phyloP scores from a whole-genome alignment of 1,140 invertebrate species.

The Brachionus koreanus region DNA sequence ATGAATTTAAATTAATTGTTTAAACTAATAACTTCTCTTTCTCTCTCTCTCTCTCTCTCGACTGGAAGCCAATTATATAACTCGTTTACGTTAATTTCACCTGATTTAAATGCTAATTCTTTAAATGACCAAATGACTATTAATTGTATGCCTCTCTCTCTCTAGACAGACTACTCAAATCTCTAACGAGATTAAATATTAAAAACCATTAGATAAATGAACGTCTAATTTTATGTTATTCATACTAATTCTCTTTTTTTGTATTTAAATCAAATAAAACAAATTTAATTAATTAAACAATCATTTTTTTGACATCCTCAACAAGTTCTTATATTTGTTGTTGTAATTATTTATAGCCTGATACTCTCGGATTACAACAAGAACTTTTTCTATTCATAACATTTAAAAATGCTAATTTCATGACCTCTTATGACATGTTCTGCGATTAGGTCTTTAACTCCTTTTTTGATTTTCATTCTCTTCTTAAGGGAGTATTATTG shows the following conservation, averaged over 20 bases:
- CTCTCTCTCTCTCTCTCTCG: too few relatives aligned
- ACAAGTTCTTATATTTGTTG: not conserved
- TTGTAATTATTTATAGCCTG: not conserved
- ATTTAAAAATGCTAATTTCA: too few relatives aligned
- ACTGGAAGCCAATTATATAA: not conserved
- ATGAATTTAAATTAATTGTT: slow-evolving; percentile 11
- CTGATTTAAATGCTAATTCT: not conserved
- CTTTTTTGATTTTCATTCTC: too few relatives aligned
- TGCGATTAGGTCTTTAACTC: too few relatives aligned
- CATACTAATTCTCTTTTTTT: not conserved
- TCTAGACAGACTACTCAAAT: not conserved
- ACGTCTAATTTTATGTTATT: not conserved
- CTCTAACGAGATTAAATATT: not conserved
- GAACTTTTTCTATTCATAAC: too few relatives aligned
- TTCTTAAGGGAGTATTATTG: too few relatives aligned
- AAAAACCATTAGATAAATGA: not conserved
- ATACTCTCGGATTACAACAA: too few relatives aligned
- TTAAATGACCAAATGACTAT: not conserved
- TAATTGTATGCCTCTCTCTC: not conserved
- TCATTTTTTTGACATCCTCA: not conserved
- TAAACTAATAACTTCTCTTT: not conserved
- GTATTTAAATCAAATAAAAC: not conserved
- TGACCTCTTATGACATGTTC: too few relatives aligned
- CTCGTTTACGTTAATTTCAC: not conserved
- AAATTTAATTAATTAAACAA: not conserved